Evolutionary conservation across 2,888 invertebrate species (phyloP), one percentile per base, ranked within the genome.

Genomic region (Shargacucullia verbasci): DNA sequence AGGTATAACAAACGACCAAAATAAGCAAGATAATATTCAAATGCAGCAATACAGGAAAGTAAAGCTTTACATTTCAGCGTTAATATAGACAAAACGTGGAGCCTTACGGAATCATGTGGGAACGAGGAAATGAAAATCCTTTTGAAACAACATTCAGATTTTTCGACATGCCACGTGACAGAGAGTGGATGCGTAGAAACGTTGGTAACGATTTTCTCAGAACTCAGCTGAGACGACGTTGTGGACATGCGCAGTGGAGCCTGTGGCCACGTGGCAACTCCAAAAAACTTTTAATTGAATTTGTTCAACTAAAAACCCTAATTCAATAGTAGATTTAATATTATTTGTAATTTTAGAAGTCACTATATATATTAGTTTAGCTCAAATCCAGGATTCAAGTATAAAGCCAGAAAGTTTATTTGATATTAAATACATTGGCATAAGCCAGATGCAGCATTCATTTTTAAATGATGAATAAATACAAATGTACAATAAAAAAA

Each of bases 151-250:
- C 38, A 33, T 39, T 45, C 14, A 53, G 33, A 67, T 69, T 70
- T 74, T 67, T 65, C 57, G 63, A 61, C 59, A 50, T 73, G 65
- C 78, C 86, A 89, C 83, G 86, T 88, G 87, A 81, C 70, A 59
- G 43, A 78, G 82, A 76, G 81, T 80, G 78, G 82, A 80, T 78
- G 83, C 83, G 84, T 77, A 78, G 79, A 77, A 20, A 77, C 75
- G 80, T 35, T 72, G 81, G 85, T 92, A 93, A 93, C 92, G 92
- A 93, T 94, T 94, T 93, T 93, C 90, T 80, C 76, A 80, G 81
- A 84, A 81, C 85, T 83, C 93, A 92, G 92, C 93, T 93, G 92
- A 88, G 87, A 79, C 81, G 78, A 77, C 56, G 78, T 68, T 44
- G 80, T 81, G 73, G 85, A 84, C 92, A 82, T 93, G 93, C 93